These are phyloP conservation scores for Drosophila subsilvestris DNA, from an alignment of 2,888 invertebrate species.

Conservation along the genomic window DNA sequence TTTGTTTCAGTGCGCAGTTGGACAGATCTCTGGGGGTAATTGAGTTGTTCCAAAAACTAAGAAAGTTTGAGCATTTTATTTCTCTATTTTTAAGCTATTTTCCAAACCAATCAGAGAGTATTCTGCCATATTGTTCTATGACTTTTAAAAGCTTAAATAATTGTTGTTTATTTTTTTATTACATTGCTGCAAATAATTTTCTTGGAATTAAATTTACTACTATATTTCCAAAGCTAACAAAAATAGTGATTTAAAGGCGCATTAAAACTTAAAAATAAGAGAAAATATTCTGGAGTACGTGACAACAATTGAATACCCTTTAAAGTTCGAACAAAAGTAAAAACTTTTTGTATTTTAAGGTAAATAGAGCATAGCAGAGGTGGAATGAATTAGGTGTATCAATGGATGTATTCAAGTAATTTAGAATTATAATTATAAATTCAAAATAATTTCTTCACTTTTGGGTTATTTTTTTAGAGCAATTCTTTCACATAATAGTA, in stretches of 20 bases:
- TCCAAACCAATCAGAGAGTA: background rate
- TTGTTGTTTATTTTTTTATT: background rate
- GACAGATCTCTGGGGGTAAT: background rate
- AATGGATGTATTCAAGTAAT: no score
- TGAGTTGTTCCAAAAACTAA: background rate
- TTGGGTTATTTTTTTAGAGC: no score
- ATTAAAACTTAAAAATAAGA: background rate
- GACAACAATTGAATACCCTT: background rate
- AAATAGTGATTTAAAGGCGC: background rate
- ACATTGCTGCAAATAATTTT: background rate
- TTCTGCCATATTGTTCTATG: background rate
- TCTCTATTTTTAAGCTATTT: background rate
- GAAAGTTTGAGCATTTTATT: background rate
- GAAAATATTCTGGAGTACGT: no score
- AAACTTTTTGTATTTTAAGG: no score
- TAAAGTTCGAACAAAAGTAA: background rate
- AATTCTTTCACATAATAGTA: no score
- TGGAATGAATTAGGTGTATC: no score
- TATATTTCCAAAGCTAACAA: background rate
- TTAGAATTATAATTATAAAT: no score
- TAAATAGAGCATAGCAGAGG: no score
- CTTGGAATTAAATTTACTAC: background rate
- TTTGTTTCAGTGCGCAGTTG: conserved; percentile 31
- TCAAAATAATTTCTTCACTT: no score
- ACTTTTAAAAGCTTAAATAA: background rate